Conservation (phyloP, 2,888 invertebrate species). For the Meiosimyza platycephala region DNA sequence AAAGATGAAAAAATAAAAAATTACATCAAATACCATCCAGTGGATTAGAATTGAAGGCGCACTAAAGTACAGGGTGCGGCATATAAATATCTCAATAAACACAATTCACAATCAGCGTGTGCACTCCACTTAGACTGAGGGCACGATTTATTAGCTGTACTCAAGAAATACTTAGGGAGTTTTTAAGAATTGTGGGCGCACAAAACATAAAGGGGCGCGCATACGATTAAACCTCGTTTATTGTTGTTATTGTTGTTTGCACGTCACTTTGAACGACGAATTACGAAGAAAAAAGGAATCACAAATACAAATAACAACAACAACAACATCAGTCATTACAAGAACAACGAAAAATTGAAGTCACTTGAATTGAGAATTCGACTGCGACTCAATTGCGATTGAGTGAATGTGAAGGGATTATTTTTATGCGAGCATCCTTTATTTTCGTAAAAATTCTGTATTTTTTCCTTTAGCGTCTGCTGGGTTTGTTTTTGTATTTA, state of each 20-base stretch:
- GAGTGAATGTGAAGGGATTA: conserved; percentile 34
- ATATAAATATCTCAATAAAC: conserved; percentile 9
- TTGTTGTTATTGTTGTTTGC: conserved; percentile 8
- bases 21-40: conserved; percentile 11
- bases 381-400: conserved; percentile 18
- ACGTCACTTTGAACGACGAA: conserved; percentile 4
- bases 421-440: conserved; percentile 22
- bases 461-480: background rate
- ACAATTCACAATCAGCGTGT: background rate
- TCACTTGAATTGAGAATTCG: conserved; percentile 2
- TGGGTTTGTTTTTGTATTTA: background rate
- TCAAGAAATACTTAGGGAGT: background rate
- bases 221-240: background rate
- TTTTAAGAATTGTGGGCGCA: background rate
- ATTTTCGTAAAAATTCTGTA: background rate
- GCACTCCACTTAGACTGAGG: conserved; percentile 9
- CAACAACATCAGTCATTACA: no score
- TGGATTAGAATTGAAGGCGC: conserved; percentile 16
- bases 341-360: conserved; percentile 1
- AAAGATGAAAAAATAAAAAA: conserved; percentile 1
- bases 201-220: background rate
- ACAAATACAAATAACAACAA: background rate
- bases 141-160: conserved; percentile 24
- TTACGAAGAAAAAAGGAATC: background rate
- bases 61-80: background rate